Evolutionary conservation across 1,140 invertebrate species (phyloP).

Genomic region (Bacillus rossius): DNA sequence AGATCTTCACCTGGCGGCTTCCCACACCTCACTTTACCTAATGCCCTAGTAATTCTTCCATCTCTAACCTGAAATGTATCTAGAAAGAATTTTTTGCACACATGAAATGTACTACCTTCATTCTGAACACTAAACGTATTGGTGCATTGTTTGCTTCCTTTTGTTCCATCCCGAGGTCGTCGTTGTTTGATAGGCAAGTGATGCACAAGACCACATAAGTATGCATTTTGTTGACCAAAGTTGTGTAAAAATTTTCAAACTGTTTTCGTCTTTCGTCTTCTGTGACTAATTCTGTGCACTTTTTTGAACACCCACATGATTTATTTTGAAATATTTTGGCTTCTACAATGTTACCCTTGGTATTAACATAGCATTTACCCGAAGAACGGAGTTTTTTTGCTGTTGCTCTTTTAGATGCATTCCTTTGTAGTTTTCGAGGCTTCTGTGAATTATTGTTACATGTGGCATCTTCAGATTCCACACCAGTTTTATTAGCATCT

Average conservation of each 20-base stretch:
- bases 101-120: neutral
- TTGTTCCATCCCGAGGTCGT: neutral
- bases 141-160: conserved; percentile 1
- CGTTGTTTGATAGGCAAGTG: neutral
- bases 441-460: no score
- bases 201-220: conserved; percentile 14
- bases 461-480: no score
- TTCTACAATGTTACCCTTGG: conserved; percentile 7
- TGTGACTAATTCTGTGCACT: neutral
- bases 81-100: conserved; percentile 12
- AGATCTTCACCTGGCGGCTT: no score
- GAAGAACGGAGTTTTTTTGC: conserved; percentile 7
- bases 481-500: no score
- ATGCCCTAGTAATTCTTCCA: conserved; percentile 6
- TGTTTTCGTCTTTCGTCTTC: conserved; percentile 10
- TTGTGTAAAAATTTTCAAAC: conserved; percentile 4
- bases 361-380: conserved; percentile 6
- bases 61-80: conserved; percentile 1
- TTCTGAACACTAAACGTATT: conserved; percentile 3
- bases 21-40: neutral
- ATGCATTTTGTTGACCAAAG: conserved; percentile 13
- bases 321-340: conserved; percentile 9
- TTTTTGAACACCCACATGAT: conserved; percentile 10
- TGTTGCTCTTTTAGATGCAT: neutral
- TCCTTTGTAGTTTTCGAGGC: no score